Conservation (phyloP, 1,140 invertebrate species). For the Ctenoplectra terminalis region DNA sequence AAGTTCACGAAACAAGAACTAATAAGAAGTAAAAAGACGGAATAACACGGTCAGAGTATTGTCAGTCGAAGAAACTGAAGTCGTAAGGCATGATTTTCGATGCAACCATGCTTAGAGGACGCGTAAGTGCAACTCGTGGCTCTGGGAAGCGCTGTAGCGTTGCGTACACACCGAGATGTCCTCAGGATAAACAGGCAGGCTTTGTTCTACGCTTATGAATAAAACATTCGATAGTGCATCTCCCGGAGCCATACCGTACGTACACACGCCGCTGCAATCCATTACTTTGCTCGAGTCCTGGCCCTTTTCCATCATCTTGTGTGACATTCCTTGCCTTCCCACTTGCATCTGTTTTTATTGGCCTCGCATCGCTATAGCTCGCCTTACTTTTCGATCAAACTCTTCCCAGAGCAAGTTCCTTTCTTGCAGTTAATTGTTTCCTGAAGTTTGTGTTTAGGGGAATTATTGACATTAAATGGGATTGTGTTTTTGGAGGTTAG, state of each 20-base stretch:
- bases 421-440: no score
- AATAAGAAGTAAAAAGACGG: no score
- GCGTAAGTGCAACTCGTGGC: conserved; percentile 60
- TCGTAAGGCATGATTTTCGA: conserved; percentile 12
- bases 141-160: conserved; percentile 67
- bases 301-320: conserved; percentile 66
- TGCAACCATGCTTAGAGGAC: conserved; percentile 59
- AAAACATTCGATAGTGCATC: conserved; percentile 83
- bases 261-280: conserved; percentile 55
- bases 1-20: no score
- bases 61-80: not conserved
- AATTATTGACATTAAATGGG: no score
- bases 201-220: conserved; percentile 82
- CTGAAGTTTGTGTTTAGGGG: no score
- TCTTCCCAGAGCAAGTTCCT: no score
- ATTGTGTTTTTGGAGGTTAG: no score
- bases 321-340: conserved; percentile 50
- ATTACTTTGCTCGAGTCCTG: conserved; percentile 53
- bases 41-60: not conserved
- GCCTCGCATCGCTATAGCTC: not conserved
- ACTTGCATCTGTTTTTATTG: conserved; percentile 20
- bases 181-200: conserved; percentile 80
- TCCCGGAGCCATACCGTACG: conserved; percentile 69
- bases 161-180: conserved; percentile 78
- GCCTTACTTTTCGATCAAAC: not conserved